phyloP scores from a whole-genome alignment of 2,797 vertebrate genomes.

The Gallinago solitaria region DNA sequence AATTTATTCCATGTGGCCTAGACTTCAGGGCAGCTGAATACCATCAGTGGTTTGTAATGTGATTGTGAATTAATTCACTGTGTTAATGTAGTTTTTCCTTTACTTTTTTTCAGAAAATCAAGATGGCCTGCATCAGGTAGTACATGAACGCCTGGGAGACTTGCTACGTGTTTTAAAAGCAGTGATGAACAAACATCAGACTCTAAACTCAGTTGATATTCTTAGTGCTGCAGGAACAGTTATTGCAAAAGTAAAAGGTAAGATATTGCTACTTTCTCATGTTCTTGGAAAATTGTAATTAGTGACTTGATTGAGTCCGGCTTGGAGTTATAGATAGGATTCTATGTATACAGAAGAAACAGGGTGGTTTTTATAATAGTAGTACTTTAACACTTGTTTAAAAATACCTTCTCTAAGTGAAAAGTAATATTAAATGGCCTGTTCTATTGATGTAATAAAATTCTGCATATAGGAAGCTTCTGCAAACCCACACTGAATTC shows the following conservation, averaged over 20 bases:
- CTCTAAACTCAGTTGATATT: conserved; percentile 94
- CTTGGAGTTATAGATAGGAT: neutral
- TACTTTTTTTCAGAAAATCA: conserved; percentile 81
- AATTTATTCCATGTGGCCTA: neutral
- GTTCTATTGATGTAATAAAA: neutral
- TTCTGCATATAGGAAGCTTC: neutral
- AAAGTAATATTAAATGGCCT: neutral
- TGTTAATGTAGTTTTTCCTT: neutral
- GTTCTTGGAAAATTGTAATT: neutral
- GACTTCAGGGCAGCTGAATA: neutral
- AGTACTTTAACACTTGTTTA: neutral
- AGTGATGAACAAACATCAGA: conserved; percentile 92
- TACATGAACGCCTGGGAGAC: conserved; percentile 92
- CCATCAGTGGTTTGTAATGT: neutral
- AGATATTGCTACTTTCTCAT: conserved; percentile 51
- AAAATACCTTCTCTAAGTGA: neutral
- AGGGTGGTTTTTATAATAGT: accelerated
- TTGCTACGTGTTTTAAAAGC: conserved; percentile 90
- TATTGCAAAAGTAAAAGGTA: conserved; percentile 96
- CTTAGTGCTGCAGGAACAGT: conserved; percentile 92
- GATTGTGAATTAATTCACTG: neutral
- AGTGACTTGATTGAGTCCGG: neutral
- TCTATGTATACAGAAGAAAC: neutral
- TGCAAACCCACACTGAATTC: neutral
- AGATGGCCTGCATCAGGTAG: conserved; percentile 88